Base-by-base conservation (phyloP, 2,888 invertebrate genomes). In the Ichneumoninae sp. region DNA sequence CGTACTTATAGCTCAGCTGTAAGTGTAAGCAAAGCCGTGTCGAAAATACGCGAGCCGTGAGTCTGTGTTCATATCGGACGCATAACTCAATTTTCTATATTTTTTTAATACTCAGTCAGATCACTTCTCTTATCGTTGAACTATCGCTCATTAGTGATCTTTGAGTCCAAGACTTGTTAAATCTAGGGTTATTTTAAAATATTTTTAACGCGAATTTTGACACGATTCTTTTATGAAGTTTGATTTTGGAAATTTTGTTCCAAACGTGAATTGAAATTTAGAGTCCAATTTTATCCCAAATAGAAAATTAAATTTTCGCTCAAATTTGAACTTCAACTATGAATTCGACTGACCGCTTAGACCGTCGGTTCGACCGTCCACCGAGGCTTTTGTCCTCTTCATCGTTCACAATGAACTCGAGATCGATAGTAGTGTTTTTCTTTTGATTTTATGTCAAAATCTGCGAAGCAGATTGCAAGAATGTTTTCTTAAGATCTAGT, bases 341-440 rank as follows among this genome's bases (percentile, higher is more conserved):
- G 52, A 19, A 19, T 1, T 16, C 44, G 10, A 3, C 62, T 62
- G n/a, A 2, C 5, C 10, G 13, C 16, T 33, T 62, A 60, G 30
- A 30, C 33, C 13, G 4, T 1, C 13, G 10, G 3, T 26, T 22
- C 57, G 57, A 26, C 13, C 13, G 13, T 57, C 3, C 6, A 3
- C 50, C 19, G 36, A 36, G 16, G 44, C 50, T 10, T 16, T 65
- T 54, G 44, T 68, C 57, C 70, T 10, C 52, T n/a, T 36, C n/a
- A 40, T 71, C n/a, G 40, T 65, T 79, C 40, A 50, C 77, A 78
- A 62, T 70, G 69, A 3, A 19, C 7, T 60, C 60, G 2, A 60
- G 57, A 52, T 33, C 33, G 44, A 19, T 3, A 30, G 30, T 52
- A 44, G 89, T 89, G 85, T 91, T 90, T 87, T 88, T 89, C 82